These are phyloP conservation scores for Globodera ellingtonae DNA, from an alignment of 1,140 invertebrate genomes.

Conservation along the genomic window DNA sequence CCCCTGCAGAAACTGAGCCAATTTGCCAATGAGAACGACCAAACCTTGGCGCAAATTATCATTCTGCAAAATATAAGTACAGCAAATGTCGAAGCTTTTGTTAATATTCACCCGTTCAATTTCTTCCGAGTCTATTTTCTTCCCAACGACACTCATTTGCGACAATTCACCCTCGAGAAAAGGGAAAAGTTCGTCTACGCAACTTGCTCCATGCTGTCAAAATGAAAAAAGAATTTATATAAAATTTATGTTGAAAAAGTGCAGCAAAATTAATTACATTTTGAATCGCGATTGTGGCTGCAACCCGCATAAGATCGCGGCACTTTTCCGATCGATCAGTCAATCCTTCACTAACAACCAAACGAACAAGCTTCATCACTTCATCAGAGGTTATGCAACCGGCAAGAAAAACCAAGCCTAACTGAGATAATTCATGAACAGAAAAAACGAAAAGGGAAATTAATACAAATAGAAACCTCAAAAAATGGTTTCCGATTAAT, in stretches of 20 bases:
- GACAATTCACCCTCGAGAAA: constrained; percentile 71
- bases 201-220: constrained; percentile 44
- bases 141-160: not conserved
- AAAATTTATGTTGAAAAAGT: not conserved
- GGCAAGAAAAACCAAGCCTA: constrained; percentile 71
- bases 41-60: constrained; percentile 92
- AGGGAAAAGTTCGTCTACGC: constrained; percentile 76
- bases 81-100: not conserved
- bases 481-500: not conserved
- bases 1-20: constrained; percentile 89
- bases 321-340: constrained; percentile 82
- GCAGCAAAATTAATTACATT: constrained; percentile 60
- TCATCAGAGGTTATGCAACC: constrained; percentile 74
- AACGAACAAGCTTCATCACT: constrained; percentile 65
- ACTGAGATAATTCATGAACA: constrained; percentile 69
- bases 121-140: not conserved
- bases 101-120: not conserved
- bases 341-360: constrained; percentile 77
- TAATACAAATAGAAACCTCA: constrained; percentile 26
- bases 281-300: constrained; percentile 86
- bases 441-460: not conserved
- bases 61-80: constrained; percentile 73
- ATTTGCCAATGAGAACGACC: constrained; percentile 91
- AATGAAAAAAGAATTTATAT: constrained; percentile 23
- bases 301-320: constrained; percentile 84